Evolutionary conservation across 1,140 invertebrate genomes (phyloP).

Genomic region (Drosophila setifemur): DNA sequence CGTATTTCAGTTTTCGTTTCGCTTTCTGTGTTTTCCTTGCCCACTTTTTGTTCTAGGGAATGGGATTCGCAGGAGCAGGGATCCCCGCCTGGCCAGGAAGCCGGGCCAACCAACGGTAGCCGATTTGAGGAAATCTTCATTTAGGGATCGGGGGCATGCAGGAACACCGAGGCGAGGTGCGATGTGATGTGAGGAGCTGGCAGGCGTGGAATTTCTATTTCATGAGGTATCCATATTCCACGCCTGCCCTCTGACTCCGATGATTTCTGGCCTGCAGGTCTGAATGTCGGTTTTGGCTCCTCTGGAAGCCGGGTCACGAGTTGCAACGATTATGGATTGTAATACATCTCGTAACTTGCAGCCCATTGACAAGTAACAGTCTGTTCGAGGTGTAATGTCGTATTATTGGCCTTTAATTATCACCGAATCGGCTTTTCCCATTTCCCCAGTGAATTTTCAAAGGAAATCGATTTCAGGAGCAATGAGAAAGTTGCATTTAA

Average conservation of each 20-base stretch:
- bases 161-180: constrained; percentile 51
- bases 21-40: constrained; percentile 45
- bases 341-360: constrained; percentile 62
- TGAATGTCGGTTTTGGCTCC: neutral
- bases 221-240: constrained; percentile 61
- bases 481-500: too few relatives aligned
- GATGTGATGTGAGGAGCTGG: constrained; percentile 33
- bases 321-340: constrained; percentile 73
- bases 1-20: constrained; percentile 82
- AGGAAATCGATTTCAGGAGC: too few relatives aligned
- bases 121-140: constrained; percentile 63
- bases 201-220: constrained; percentile 65
- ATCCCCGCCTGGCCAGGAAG: constrained; percentile 9
- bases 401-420: constrained; percentile 70
- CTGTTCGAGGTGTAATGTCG: neutral
- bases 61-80: constrained; percentile 2
- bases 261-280: too few relatives aligned
- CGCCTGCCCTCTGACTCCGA: constrained; percentile 7
- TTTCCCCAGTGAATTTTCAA: constrained; percentile 4
- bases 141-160: constrained; percentile 16
- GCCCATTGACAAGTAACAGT: constrained; percentile 47
- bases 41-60: constrained; percentile 56
- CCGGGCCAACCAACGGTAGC: constrained; percentile 63
- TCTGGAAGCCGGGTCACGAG: constrained; percentile 44
- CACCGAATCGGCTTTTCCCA: constrained; percentile 8